A percentile compares a stretch with the other conserved stretches of the same genome.
These are phyloP conservation scores for Eumeta japonica DNA, from an alignment of 1,140 invertebrate genomes.

Conservation along the genomic window DNA sequence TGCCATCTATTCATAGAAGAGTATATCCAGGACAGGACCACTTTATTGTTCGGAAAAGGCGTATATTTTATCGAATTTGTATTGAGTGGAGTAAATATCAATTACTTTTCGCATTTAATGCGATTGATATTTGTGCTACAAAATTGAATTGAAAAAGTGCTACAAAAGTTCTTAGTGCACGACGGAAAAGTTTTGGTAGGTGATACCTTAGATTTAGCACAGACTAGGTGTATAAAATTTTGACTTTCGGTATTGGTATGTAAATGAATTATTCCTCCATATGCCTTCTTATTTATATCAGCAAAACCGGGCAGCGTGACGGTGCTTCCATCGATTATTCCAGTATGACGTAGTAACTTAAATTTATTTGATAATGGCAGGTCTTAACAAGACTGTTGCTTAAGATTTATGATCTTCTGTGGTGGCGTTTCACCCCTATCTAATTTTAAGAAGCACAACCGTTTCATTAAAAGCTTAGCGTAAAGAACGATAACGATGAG, in stretches of 20 bases:
- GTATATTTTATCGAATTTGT: constrained; percentile 12
- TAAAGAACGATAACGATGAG: constrained; percentile 7
- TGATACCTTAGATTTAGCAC: constrained; percentile 17
- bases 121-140: too few relatives aligned
- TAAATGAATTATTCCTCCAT: constrained; percentile 10
- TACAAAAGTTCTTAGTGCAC: constrained; percentile 19
- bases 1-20: constrained; percentile 26
- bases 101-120: constrained; percentile 19
- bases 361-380: constrained; percentile 10
- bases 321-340: constrained; percentile 3
- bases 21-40: constrained; percentile 31
- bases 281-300: constrained; percentile 13
- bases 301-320: constrained; percentile 13
- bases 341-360: constrained; percentile 13
- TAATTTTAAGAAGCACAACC: constrained; percentile 7
- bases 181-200: constrained; percentile 13
- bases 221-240: constrained; percentile 10
- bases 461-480: constrained; percentile 11
- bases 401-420: constrained; percentile 5
- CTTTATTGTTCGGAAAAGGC: constrained; percentile 24
- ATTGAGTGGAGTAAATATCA: constrained; percentile 9
- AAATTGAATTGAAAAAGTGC: constrained; percentile 8
- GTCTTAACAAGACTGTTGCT: constrained; percentile 9
- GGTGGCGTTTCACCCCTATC: constrained; percentile 15
- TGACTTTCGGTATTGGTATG: too few relatives aligned